Evolutionary conservation across 2,797 vertebrate species (phyloP).

Genomic region (Gymnothorax reevesii): DNA sequence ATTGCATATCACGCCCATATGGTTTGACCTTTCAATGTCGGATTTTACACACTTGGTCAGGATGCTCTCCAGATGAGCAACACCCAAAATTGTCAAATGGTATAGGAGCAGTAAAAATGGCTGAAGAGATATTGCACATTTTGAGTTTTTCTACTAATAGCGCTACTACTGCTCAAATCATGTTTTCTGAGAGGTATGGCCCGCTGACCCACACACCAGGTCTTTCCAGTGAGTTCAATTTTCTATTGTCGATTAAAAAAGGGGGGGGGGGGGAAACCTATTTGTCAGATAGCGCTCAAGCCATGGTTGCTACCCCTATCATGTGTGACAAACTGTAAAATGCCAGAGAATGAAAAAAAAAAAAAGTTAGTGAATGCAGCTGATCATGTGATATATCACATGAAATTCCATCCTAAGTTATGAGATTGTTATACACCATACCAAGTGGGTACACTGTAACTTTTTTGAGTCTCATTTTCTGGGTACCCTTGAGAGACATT

Average conservation of each 20-base stretch:
- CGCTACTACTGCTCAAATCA: neutral
- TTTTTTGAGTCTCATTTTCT: too few relatives aligned
- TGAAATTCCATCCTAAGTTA: neutral
- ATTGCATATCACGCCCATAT: too few relatives aligned
- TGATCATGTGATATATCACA: slow-evolving; percentile 4
- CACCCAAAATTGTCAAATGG: too few relatives aligned
- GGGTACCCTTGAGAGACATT: too few relatives aligned
- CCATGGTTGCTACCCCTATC: neutral
- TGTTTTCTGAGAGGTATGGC: neutral
- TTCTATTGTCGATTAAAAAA: neutral
- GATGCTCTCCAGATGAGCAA: too few relatives aligned
- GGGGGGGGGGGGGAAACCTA: neutral
- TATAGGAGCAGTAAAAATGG: too few relatives aligned
- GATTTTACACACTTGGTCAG: too few relatives aligned
- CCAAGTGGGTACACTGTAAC: too few relatives aligned
- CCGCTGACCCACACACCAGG: neutral
- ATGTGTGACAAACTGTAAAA: neutral
- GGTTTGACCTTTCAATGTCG: too few relatives aligned
- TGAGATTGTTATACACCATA: too few relatives aligned
- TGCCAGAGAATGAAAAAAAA: neutral
- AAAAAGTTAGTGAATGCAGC: neutral
- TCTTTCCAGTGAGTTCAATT: neutral
- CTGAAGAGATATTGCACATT: too few relatives aligned
- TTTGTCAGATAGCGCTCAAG: slow-evolving; percentile 7
- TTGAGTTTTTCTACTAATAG: too few relatives aligned